phyloP scores from a whole-genome alignment of 2,888 invertebrate species.

The Sphaeridia pumilis region DNA sequence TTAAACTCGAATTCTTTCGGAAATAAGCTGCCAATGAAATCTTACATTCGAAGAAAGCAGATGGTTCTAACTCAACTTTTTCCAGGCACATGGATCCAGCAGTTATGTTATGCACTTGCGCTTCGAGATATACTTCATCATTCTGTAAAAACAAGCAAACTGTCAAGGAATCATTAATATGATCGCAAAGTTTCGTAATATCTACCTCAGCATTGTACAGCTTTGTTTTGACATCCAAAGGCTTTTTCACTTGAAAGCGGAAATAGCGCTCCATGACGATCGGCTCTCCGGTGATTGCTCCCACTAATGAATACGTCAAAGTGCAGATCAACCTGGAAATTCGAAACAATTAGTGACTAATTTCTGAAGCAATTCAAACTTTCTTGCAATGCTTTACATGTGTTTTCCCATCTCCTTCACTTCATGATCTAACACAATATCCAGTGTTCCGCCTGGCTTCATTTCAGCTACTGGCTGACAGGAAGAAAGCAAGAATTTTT shows the following conservation, averaged over 20 bases:
- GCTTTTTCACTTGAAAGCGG: slow-evolving; percentile 95
- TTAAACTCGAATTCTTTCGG: no score
- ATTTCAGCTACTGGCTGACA: slow-evolving; percentile 49
- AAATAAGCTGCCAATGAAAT: no score
- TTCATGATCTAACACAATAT: slow-evolving; percentile 95
- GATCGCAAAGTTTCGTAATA: no score
- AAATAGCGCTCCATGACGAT: slow-evolving; percentile 92
- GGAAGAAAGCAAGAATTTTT: slow-evolving; percentile 69
- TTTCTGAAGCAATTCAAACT: no score
- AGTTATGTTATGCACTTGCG: slow-evolving; percentile 85
- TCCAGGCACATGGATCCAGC: slow-evolving; percentile 84
- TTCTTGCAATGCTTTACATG: no score
- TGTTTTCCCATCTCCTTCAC: slow-evolving; percentile 98
- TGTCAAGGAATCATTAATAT: no score
- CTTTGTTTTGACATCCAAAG: slow-evolving; percentile 95
- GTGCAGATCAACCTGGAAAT: slow-evolving; percentile 80
- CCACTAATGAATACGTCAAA: slow-evolving; percentile 61
- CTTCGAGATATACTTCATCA: slow-evolving; percentile 59
- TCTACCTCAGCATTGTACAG: slow-evolving; percentile 82
- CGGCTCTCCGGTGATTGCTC: slow-evolving; percentile 42
- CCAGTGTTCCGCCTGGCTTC: slow-evolving; percentile 69
- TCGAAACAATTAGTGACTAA: no score
- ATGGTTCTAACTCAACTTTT: slow-evolving; percentile 85
- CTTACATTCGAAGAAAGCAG: slow-evolving; percentile 66
- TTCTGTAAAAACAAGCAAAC: no score